These are phyloP conservation scores for Meriones psammophilus DNA, from an alignment of 2,797 vertebrate species.

Conservation along the genomic window DNA sequence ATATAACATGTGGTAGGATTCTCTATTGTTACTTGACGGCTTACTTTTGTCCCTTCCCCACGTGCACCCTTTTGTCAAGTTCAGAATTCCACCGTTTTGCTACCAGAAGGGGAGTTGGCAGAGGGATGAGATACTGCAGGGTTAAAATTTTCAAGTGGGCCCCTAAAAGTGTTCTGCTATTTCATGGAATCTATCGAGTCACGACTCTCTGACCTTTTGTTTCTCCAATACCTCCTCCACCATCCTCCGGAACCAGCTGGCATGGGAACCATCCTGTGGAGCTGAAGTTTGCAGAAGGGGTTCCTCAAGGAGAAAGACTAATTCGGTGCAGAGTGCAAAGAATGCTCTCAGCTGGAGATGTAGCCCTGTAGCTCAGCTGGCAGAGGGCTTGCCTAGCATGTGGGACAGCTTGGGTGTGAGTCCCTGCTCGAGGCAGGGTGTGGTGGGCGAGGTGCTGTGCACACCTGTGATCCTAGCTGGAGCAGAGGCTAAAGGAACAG, in stretches of 20 bases:
- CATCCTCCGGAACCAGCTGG: neutral
- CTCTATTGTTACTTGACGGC: neutral
- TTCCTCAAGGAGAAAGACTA: slow-evolving; percentile 43
- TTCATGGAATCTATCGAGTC: neutral
- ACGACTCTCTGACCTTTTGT: neutral
- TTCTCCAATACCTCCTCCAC: neutral
- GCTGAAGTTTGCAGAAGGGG: slow-evolving; percentile 8
- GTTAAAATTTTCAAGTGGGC: neutral
- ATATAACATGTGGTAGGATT: neutral
- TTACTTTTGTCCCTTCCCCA: neutral
- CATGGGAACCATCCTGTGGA: neutral
- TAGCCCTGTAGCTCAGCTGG: too few species aligned
- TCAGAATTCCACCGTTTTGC: neutral
- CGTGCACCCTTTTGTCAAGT: slow-evolving; percentile 9
- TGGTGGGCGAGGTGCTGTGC: neutral
- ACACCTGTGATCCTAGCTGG: neutral
- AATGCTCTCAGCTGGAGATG: neutral
- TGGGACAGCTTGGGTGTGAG: neutral
- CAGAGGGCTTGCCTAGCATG: neutral
- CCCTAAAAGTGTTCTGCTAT: neutral
- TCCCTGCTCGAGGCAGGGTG: neutral
- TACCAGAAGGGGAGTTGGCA: neutral
- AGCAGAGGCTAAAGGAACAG: neutral
- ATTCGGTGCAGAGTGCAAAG: neutral
- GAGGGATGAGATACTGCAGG: neutral